A percentile compares a stretch with the other conserved stretches of the same genome.
Evolutionary conservation across 2,113 vertebrate species (phyloP).

Genomic region (Solea senegalensis): DNA sequence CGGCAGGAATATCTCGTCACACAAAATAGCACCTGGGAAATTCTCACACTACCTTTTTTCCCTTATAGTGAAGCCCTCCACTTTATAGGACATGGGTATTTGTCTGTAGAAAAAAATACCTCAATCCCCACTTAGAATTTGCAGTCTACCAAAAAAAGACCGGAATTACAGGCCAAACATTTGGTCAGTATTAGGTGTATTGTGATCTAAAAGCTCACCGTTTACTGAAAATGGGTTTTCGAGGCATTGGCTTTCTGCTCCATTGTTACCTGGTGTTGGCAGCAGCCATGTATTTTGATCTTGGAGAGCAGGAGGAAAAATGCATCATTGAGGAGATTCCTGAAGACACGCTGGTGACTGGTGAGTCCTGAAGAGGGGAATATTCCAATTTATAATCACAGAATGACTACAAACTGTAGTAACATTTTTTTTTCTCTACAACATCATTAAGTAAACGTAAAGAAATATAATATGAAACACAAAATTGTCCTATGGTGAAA

Average conservation of each 20-base stretch:
- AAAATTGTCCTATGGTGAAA: too few relatives aligned
- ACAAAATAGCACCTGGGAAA: conserved; percentile 69
- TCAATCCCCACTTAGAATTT: conserved; percentile 2
- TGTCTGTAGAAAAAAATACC: background rate
- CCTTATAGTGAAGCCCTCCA: conserved; percentile 4
- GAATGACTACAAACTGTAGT: background rate
- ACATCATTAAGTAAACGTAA: too few relatives aligned
- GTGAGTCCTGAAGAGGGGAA: conserved; percentile 74
- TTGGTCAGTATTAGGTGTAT: conserved; percentile 7
- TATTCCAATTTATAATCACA: conserved; percentile 10
- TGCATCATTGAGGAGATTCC: conserved; percentile 93
- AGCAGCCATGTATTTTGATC: conserved; percentile 88
- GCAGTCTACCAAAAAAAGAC: background rate
- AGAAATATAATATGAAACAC: too few relatives aligned
- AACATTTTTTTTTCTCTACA: too few relatives aligned
- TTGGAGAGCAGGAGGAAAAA: conserved; percentile 87
- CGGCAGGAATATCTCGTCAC: conserved; percentile 53
- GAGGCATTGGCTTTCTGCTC: conserved; percentile 59
- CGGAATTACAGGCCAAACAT: conserved; percentile 18
- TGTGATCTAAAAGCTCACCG: conserved; percentile 25
- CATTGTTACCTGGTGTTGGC: conserved; percentile 76
- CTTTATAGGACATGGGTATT: background rate
- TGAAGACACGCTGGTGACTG: conserved; percentile 84
- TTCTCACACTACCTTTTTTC: conserved; percentile 68
- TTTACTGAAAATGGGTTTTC: conserved; percentile 53